Conservation (phyloP, 2,888 invertebrate genomes). For the Lapara coniferarum region DNA sequence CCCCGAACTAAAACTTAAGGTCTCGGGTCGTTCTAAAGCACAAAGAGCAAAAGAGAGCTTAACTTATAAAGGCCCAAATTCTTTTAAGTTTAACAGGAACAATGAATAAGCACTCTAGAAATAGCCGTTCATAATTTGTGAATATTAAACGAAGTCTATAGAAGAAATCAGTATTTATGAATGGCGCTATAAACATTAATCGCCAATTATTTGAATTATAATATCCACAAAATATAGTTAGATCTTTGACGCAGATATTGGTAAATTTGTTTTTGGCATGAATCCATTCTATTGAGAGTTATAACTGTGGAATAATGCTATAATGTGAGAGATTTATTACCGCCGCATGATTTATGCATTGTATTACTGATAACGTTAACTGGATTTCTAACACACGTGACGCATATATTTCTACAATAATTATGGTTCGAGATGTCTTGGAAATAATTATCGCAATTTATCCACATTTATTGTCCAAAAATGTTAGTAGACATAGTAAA, state of each 20-base stretch:
- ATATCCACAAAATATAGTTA: conserved; percentile 32
- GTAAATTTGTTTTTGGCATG: conserved; percentile 41
- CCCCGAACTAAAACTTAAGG: too few species aligned
- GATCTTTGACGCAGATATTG: conserved; percentile 50
- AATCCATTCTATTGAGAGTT: conserved; percentile 35
- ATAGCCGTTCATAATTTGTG: too few species aligned
- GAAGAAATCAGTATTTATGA: too few species aligned
- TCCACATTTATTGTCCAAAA: too few species aligned
- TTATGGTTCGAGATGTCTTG: background rate
- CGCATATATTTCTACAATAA: background rate
- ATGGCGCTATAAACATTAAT: background rate
- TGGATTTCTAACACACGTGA: conserved; percentile 12
- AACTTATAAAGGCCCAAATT: too few species aligned
- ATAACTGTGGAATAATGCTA: conserved; percentile 15
- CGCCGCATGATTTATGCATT: conserved; percentile 8
- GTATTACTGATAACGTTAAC: conserved; percentile 1
- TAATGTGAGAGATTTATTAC: conserved; percentile 11
- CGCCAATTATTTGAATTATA: background rate
- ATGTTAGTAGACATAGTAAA: too few species aligned
- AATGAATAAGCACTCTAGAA: too few species aligned
- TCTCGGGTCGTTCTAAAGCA: too few species aligned
- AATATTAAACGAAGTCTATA: too few species aligned
- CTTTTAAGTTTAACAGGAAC: too few species aligned
- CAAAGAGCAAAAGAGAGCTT: too few species aligned
- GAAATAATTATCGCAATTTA: background rate